Percentiles rank a stretch among this genome's conserved stretches.
Evolutionary conservation across 2,888 invertebrate genomes (phyloP).

Genomic region (Elaeidobius kamerunicus): DNA sequence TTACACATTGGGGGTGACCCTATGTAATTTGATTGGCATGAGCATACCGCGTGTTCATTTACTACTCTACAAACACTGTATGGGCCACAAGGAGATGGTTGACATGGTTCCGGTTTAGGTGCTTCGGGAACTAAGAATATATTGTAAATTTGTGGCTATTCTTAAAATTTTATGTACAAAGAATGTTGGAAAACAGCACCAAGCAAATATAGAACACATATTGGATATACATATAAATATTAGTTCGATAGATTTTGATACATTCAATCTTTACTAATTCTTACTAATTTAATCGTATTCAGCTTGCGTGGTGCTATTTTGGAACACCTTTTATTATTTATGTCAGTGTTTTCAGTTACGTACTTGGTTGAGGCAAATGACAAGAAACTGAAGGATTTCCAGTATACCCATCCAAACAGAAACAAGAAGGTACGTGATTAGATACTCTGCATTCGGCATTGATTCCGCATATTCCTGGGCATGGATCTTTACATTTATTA

Average conservation of each 20-base stretch:
- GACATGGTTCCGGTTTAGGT: slow-evolving; percentile 60
- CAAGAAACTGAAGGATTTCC: slow-evolving; percentile 66
- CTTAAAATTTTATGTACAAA: too few relatives aligned
- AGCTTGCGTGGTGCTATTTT: too few relatives aligned
- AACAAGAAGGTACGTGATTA: slow-evolving; percentile 80
- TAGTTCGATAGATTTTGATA: too few relatives aligned
- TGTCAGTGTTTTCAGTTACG: slow-evolving; percentile 29
- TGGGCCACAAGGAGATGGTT: slow-evolving; percentile 74
- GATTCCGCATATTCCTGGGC: slow-evolving; percentile 76
- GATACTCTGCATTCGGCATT: slow-evolving; percentile 76
- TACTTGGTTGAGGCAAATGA: slow-evolving; percentile 45
- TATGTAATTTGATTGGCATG: slow-evolving; percentile 70
- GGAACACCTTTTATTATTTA: neutral
- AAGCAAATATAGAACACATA: too few relatives aligned
- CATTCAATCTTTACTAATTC: too few relatives aligned
- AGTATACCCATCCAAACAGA: slow-evolving; percentile 72
- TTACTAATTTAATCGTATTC: too few relatives aligned
- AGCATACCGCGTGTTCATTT: slow-evolving; percentile 74
- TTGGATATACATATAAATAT: too few relatives aligned
- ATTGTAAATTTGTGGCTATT: too few relatives aligned
- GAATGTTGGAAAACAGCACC: too few relatives aligned
- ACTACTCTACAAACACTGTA: slow-evolving; percentile 71
- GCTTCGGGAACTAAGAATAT: slow-evolving; percentile 45
- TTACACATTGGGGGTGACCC: slow-evolving; percentile 75
- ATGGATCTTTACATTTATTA: slow-evolving; percentile 83